A percentile compares a stretch with the other conserved stretches of the same genome.
phyloP scores from a whole-genome alignment of 2,113 vertebrate genomes.

The Gymnobelideus leadbeateri region DNA sequence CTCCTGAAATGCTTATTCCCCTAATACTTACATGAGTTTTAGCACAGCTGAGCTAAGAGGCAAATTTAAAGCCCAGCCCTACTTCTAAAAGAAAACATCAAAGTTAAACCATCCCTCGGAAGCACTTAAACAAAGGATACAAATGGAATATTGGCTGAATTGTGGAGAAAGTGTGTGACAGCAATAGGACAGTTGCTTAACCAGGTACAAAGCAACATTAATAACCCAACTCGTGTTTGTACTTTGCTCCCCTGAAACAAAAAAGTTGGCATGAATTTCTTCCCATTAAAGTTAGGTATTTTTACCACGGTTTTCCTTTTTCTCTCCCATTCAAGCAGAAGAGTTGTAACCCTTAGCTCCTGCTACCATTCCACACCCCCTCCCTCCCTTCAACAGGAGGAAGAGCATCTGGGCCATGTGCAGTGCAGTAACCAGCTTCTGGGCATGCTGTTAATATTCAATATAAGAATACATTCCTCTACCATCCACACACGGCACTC shows the following conservation, averaged over 20 bases:
- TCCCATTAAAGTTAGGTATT: slow-evolving; percentile 39
- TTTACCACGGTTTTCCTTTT: slow-evolving; percentile 45
- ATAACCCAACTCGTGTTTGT: slow-evolving; percentile 95
- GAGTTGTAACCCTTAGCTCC: not conserved
- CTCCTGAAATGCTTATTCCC: not conserved
- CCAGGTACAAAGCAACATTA: slow-evolving; percentile 99
- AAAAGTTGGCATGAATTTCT: slow-evolving; percentile 66
- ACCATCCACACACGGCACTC: not conserved
- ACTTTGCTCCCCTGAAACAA: slow-evolving; percentile 96
- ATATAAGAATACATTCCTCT: slow-evolving; percentile 26
- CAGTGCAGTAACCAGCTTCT: not conserved
- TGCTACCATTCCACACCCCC: not conserved
- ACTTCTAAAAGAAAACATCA: not conserved
- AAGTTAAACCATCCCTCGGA: slow-evolving; percentile 23
- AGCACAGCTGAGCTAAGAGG: not conserved
- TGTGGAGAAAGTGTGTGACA: slow-evolving; percentile 98
- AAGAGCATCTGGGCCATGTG: not conserved
- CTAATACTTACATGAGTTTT: slow-evolving; percentile 13
- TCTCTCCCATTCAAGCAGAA: slow-evolving; percentile 23
- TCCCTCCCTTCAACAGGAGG: not conserved
- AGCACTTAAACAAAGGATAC: slow-evolving; percentile 91
- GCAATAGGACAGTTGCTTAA: slow-evolving; percentile 97
- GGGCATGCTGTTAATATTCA: slow-evolving; percentile 34
- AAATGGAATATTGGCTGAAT: slow-evolving; percentile 96
- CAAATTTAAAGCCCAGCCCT: not conserved